Conservation (phyloP, 1,140 invertebrate species). For the Ganaspis sp. region DNA sequence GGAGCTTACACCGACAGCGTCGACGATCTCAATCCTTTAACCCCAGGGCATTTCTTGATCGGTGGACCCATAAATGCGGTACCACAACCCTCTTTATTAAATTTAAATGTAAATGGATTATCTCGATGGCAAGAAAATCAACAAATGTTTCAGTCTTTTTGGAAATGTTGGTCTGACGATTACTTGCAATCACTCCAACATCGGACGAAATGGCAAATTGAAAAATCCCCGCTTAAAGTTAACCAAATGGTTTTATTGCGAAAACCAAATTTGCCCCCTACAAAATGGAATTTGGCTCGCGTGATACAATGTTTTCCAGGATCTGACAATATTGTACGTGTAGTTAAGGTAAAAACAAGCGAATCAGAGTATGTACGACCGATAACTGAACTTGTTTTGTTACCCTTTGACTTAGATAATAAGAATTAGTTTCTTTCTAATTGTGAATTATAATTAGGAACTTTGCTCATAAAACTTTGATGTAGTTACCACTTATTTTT, state of each 20-base stretch:
- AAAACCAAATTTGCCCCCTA: neutral
- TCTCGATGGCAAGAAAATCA: neutral
- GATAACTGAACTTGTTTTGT: neutral
- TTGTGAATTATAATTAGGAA: no score
- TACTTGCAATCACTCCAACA: neutral
- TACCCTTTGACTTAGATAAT: neutral
- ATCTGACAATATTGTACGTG: neutral
- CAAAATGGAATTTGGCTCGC: neutral
- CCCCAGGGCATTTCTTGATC: neutral
- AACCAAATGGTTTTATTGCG: neutral
- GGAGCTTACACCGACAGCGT: constrained; percentile 7
- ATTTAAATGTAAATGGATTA: neutral
- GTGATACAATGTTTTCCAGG: neutral
- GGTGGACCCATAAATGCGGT: neutral
- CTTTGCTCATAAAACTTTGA: no score
- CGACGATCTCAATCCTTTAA: neutral
- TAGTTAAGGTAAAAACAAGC: neutral
- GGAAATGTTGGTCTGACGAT: neutral
- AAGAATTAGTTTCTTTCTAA: neutral
- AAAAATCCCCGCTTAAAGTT: neutral
- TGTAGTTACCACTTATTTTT: no score
- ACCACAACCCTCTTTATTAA: neutral
- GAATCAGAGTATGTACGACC: neutral
- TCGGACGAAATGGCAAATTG: neutral
- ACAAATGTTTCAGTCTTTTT: constrained; percentile 1